A percentile compares a stretch with the other conserved stretches of the same genome.
phyloP scores from a whole-genome alignment of 1,140 invertebrate species.

The Oppia nitens region DNA sequence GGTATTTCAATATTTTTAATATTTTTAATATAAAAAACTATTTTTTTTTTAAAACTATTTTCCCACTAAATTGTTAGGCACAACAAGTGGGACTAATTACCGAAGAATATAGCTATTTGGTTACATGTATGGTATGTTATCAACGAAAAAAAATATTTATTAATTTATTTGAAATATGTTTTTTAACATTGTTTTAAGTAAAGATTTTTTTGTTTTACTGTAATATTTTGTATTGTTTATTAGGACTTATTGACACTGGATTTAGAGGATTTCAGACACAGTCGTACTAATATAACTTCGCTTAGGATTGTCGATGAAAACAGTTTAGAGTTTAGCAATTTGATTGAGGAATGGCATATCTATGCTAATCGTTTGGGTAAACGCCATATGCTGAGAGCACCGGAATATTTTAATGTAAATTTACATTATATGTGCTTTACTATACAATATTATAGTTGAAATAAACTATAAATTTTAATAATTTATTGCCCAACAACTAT shows the following conservation, averaged over 20 bases:
- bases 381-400: background rate
- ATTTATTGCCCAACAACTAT: background rate
- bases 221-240: background rate
- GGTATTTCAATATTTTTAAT: constrained; percentile 9
- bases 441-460: background rate
- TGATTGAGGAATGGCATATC: background rate
- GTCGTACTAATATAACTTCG: constrained; percentile 20
- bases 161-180: background rate
- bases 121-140: constrained; percentile 35
- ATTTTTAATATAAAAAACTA: background rate
- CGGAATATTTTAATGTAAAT: background rate
- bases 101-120: constrained; percentile 50
- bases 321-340: background rate
- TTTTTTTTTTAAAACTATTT: constrained; percentile 5
- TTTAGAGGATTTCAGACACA: constrained; percentile 24
- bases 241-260: constrained; percentile 23
- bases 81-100: constrained; percentile 70
- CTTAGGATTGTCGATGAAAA: constrained; percentile 12
- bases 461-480: background rate
- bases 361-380: background rate
- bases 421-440: background rate
- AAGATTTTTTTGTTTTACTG: constrained; percentile 4
- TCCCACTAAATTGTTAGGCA: too few species aligned
- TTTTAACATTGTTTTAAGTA: background rate
- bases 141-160: too few species aligned